These are phyloP conservation scores for Melanotus villosus DNA, from an alignment of 2,888 invertebrate genomes.

Conservation along the genomic window DNA sequence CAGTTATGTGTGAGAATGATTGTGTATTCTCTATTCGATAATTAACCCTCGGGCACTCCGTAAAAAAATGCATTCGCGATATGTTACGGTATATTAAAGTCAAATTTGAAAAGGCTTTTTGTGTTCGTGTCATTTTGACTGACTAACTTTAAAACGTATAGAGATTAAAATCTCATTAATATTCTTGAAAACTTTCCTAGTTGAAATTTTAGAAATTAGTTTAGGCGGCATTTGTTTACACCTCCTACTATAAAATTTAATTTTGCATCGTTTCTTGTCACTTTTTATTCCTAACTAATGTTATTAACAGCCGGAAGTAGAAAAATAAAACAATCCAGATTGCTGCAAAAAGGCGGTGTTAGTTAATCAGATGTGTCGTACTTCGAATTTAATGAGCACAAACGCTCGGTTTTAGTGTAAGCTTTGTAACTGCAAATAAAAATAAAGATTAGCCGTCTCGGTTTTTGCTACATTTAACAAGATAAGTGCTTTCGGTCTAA, in stretches of 20 bases:
- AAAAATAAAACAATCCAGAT: constrained; percentile 2
- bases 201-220: neutral
- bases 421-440: constrained; percentile 1
- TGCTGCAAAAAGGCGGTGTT: neutral
- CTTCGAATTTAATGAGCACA: constrained; percentile 8
- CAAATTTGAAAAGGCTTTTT: neutral
- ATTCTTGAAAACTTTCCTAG: neutral
- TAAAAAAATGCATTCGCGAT: neutral
- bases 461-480: constrained; percentile 22
- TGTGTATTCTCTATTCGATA: constrained; percentile 47
- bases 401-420: neutral
- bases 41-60: constrained; percentile 33
- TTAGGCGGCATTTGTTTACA: neutral
- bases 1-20: constrained; percentile 58
- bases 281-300: no score
- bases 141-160: neutral
- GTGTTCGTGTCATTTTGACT: neutral
- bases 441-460: neutral
- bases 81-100: constrained; percentile 1
- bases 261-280: no score
- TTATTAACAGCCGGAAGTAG: neutral
- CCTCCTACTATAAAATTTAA: no score
- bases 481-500: constrained; percentile 10
- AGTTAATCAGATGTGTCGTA: constrained; percentile 11
- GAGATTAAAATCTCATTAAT: constrained; percentile 4